Evolutionary conservation across 2,113 vertebrate genomes (phyloP), one percentile per base, ranked within the genome.

Genomic region (Astur gentilis): DNA sequence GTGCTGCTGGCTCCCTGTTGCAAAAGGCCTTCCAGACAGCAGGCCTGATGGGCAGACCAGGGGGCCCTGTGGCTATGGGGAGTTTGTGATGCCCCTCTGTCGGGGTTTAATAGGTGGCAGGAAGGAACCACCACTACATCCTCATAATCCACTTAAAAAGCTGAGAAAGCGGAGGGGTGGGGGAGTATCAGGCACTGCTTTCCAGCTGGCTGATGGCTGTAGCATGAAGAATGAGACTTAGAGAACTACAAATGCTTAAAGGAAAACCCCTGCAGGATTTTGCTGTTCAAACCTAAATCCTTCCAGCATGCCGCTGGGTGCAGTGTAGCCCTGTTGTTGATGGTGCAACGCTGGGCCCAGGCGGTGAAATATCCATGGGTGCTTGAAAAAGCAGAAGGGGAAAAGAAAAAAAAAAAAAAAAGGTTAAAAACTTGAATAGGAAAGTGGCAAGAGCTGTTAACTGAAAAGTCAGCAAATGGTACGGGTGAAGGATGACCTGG

Each of bases 281-380:
- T 44, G 19, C 36, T 79, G 47, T 57, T 87, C 27, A 57, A 83
- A 36, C 6, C 4, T 13, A 71, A 73, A 38, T 69, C 32, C 21
- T 79, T 65, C 47, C 66, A 88, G 42, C 29, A 27, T 26, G 23
- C 40, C 7, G 2, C 44, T 7, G 40, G 16, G 18, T 66, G 22
- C 52, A 60, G 47, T 1, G 2, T 27, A 54, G 15, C 17, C 8
- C 10, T 42, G 6, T 25, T 58, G 26, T 7, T 66, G 27, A n/a
- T 20, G 25, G 14, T 2, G 1, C 36, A 27, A 0, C 0, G 3
- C 50, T 60, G 11, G 69, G 15, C 32, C 4, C 31, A 45, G 42
- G 31, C 38, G 73, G 5, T 18, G n/a, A 70, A 89, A 70, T 8
- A n/a, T 80, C 62, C 36, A 5, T 21, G 16, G 11, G 6, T 55